Conservation (phyloP, 2,113 vertebrate genomes). For the Varanus komodoensis region DNA sequence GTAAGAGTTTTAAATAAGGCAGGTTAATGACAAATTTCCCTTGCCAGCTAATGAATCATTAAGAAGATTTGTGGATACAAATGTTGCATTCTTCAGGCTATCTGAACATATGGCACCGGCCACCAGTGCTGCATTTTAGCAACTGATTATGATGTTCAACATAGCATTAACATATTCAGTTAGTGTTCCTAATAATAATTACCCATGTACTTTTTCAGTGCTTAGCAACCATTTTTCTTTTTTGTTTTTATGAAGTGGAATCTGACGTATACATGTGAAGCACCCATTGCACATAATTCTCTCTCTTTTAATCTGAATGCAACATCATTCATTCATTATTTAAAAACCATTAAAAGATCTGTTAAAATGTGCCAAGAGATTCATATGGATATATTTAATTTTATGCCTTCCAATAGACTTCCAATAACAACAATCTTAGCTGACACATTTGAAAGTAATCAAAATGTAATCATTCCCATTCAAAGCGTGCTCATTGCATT, state of each 20-base stretch:
- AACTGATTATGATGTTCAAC: neutral
- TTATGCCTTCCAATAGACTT: conserved; percentile 5
- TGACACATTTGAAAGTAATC: conserved; percentile 22
- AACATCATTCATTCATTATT: conserved; percentile 5
- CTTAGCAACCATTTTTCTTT: conserved; percentile 5
- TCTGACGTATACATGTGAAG: neutral
- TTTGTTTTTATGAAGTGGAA: neutral
- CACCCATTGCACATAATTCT: conserved; percentile 7
- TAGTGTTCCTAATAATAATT: conserved; percentile 4
- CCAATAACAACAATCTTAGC: neutral
- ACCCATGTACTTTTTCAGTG: neutral
- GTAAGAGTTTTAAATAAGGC: neutral
- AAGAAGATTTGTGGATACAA: neutral
- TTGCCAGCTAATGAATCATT: neutral
- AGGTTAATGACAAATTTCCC: neutral
- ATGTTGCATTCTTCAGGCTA: neutral
- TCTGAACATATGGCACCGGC: neutral
- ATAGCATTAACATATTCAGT: conserved; percentile 6
- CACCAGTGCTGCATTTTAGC: neutral
- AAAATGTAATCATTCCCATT: conserved; percentile 5
- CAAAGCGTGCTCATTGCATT: neutral
- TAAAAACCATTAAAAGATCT: neutral
- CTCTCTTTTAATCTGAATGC: conserved; percentile 17
- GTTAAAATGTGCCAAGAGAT: neutral
- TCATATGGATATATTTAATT: conserved; percentile 5